Evolutionary conservation across 1,140 invertebrate genomes (phyloP).

Genomic region (Berghia stephanieae): DNA sequence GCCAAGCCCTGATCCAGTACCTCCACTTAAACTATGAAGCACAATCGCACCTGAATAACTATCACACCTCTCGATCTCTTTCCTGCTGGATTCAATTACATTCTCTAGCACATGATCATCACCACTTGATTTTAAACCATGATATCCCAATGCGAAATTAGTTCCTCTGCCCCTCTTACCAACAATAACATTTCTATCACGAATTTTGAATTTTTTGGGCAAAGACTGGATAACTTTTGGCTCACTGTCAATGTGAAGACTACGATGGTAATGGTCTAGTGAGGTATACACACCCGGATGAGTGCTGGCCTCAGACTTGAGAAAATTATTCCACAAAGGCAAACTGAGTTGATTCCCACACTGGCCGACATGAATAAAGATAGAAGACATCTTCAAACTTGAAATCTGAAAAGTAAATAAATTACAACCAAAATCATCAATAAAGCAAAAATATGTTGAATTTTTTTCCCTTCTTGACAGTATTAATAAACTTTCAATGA

Average conservation of each 20-base stretch:
- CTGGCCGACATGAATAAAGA: conserved; percentile 29
- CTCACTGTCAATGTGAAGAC: conserved; percentile 56
- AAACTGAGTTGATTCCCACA: conserved; percentile 34
- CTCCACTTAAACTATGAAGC: conserved; percentile 62
- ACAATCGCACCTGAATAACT: conserved; percentile 52
- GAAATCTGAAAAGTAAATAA: neutral
- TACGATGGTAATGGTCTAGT: conserved; percentile 44
- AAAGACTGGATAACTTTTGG: conserved; percentile 50
- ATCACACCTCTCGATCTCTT: conserved; percentile 59
- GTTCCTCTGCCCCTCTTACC: conserved; percentile 61
- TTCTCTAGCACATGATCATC: conserved; percentile 56
- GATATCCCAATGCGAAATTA: conserved; percentile 63
- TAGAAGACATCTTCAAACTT: no score
- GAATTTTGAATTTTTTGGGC: conserved; percentile 37
- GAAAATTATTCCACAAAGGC: conserved; percentile 26
- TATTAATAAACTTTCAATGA: no score
- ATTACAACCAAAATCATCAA: no score
- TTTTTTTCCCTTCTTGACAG: no score
- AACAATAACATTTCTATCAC: conserved; percentile 54
- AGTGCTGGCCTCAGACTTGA: neutral
- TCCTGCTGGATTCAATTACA: conserved; percentile 52
- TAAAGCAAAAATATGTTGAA: no score
- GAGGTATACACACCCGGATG: conserved; percentile 35
- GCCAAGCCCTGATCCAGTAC: conserved; percentile 63
- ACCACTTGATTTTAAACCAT: conserved; percentile 48